Evolutionary conservation across 2,113 vertebrate species (phyloP), one percentile per base, ranked within the genome.

Genomic region (Callithrix jacchus): DNA sequence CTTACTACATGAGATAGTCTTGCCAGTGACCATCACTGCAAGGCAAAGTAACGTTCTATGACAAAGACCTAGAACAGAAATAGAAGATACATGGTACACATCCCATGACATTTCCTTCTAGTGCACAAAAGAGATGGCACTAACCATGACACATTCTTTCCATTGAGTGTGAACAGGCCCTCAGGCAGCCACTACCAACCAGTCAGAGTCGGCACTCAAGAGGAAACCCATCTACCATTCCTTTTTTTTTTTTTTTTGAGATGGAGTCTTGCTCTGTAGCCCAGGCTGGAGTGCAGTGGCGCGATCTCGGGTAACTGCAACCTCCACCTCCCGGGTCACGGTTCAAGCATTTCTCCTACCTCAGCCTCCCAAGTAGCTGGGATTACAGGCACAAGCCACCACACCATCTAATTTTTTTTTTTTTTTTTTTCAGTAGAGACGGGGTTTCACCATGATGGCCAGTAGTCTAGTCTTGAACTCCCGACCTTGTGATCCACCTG

Each of bases 11-110:
- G 17, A 18, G 56, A 76, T 47, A 74, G 61, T 79, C 61, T 89
- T 64, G 68, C 52, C n/a, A 68, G 71, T 74, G 86, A 86, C 54
- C 47, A 82, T 56, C 92, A 73, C 16, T 68, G 18, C 35, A 73
- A 90, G 70, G 76, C 49, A 90, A 77, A 87, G 58, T 58, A 74
- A 84, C 84, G 37, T 87, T 87, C 64, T 73, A 25, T 94, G 70
- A 87, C 83, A 83, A 20, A 93, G 83, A 70, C 40, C 25, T 82
- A 87, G 61, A 93, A 94, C 11, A 64, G 74, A 89, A 89, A 61
- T 32, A 95, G n/a, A 95, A 42, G 32, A 52, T 13, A 58, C 30
- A 42, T 4, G 20, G 70, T 54, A 42, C 71, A 92, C 13, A 40
- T 4, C 23, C 17, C 66, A 47, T 70, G 37, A 66, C 9, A 40